phyloP scores from a whole-genome alignment of 2,888 invertebrate species.

The Alentia gelatinosa region DNA sequence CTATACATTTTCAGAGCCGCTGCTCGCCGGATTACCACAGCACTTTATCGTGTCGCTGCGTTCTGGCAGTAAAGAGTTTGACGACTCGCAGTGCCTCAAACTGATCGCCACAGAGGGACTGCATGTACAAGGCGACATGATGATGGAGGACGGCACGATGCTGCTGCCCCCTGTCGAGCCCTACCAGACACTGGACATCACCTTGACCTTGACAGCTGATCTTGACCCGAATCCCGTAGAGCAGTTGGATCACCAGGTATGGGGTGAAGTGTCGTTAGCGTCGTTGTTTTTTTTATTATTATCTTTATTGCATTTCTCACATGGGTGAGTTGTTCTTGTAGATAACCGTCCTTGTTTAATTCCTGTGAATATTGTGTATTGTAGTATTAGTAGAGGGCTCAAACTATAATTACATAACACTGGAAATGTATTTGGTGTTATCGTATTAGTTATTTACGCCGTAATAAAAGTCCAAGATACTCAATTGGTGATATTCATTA shows the following conservation, averaged over 20 bases:
- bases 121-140: slow-evolving; percentile 47
- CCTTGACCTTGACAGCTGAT: slow-evolving; percentile 86
- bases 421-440: no score
- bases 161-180: slow-evolving; percentile 55
- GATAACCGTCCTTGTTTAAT: no score
- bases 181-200: slow-evolving; percentile 49
- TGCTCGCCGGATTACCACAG: slow-evolving; percentile 66
- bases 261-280: neutral
- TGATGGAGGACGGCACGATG: slow-evolving; percentile 52
- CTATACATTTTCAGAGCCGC: slow-evolving; percentile 56
- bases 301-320: no score
- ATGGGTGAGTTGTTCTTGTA: no score
- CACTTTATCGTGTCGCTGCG: slow-evolving; percentile 69
- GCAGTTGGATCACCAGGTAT: slow-evolving; percentile 41
- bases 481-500: no score
- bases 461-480: no score
- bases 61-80: slow-evolving; percentile 70
- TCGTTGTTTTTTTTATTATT: no score
- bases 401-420: no score
- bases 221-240: slow-evolving; percentile 80
- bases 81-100: slow-evolving; percentile 80
- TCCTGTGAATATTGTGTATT: no score
- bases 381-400: no score
- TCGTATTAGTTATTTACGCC: no score
- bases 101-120: slow-evolving; percentile 65